Evolutionary conservation across 2,888 invertebrate species (phyloP).

Genomic region (Mayetiola destructor): DNA sequence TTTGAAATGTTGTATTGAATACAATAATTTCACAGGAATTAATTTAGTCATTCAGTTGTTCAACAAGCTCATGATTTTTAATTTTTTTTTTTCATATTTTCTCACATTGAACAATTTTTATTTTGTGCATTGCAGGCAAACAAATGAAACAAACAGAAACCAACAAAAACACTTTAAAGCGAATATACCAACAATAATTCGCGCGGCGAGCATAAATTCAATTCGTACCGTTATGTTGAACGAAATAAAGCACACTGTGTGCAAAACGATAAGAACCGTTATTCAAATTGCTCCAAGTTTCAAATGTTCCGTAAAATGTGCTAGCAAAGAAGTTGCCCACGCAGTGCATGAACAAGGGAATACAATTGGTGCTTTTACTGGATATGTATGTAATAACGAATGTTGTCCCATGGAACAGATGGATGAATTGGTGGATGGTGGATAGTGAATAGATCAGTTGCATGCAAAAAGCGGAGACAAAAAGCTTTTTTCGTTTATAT

Average conservation of each 20-base stretch:
- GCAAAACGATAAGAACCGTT: constrained; percentile 3
- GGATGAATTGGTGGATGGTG: background rate
- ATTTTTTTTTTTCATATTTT: no score
- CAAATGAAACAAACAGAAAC: no score
- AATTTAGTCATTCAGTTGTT: no score
- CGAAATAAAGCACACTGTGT: constrained; percentile 5
- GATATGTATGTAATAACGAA: background rate
- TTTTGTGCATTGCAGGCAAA: no score
- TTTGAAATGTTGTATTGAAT: no score
- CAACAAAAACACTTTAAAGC: no score
- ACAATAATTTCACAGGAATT: no score
- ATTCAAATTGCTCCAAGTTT: background rate
- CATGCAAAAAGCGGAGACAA: background rate
- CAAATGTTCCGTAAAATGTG: background rate
- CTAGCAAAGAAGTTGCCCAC: background rate
- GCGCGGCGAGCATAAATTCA: constrained; percentile 5
- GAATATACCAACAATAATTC: no score
- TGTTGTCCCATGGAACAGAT: no score
- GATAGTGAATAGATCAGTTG: background rate
- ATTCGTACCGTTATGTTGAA: constrained; percentile 1
- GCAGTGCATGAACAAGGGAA: background rate
- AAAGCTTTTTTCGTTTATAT: background rate
- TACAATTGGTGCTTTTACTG: background rate
- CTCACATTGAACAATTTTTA: no score
- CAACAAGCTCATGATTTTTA: no score